Base-by-base conservation (phyloP, 2,888 invertebrate genomes). In the Uropetala carovei region DNA sequence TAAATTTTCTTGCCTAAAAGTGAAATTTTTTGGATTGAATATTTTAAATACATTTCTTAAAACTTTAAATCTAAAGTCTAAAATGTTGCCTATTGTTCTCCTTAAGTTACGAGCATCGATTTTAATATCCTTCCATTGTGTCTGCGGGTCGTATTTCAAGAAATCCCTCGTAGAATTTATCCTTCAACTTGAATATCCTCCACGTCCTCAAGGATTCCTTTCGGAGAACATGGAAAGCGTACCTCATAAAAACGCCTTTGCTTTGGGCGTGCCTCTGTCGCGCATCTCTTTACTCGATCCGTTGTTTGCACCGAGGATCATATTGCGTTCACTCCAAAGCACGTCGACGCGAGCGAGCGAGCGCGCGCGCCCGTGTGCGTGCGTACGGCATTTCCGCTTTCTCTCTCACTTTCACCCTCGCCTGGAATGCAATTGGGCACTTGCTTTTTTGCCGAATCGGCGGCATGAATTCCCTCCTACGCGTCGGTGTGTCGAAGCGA, bases 351-450 rank as follows among this genome's bases (percentile, higher is more conserved):
- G 59, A 91, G 92, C 30, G 58, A 81, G 11, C 9, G 75, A 10
- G 89, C 30, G 27, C 58, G 27, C n/a, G n/a, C 22, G 57, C 27
- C 14, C 14, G 64, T 14, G 18, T 60, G 58, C 13, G 57, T 43
- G 27, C 59, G n/a, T 18, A 16, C 8, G 11, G 57, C 10, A 83
- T 11, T 85, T 22, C 92, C 58, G 86, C 86, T 92, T 58, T 92
- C 92, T 83, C 92, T 82, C 91, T 89, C 85, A 75, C 58, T 92
- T 82, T 83, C 92, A 92, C 85, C 92, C 86, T 83, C 91, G 86
- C 75, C 92, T 83, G 75, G 22, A 27, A 27, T 75, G 75, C 75
- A 68, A n/a, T 5, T 22, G 22, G 75, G 27, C 27, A 13, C 22
- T 92, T 27, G 75, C 22, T 27, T 22, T 75, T 75, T 13, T 75